Base-by-base conservation (phyloP, 2,113 vertebrate genomes). In the Paedocypris sp. region DNA sequence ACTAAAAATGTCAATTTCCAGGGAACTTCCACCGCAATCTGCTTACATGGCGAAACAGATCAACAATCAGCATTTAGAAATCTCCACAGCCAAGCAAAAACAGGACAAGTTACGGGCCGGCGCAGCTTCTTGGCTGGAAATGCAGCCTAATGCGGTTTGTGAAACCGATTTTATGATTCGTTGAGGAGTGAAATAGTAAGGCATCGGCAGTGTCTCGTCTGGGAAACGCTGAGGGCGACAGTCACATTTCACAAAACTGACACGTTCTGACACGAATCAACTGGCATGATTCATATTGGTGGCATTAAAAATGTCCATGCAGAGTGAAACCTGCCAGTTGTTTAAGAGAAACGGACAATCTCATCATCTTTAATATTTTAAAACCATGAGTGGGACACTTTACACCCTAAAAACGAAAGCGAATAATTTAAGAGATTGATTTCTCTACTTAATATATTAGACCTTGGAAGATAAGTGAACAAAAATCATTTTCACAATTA, bases 121-220 rank as follows among this genome's bases (percentile, higher is more conserved):
- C n/a, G n/a, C n/a, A n/a, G n/a, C n/a, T n/a, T n/a, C n/a, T n/a
- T n/a, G n/a, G n/a, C n/a, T n/a, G n/a, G n/a, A n/a, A n/a, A n/a
- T n/a, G n/a, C n/a, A n/a, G n/a, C n/a, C n/a, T n/a, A n/a, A n/a
- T n/a, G n/a, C n/a, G n/a, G n/a, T n/a, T n/a, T n/a, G n/a, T n/a
- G n/a, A n/a, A n/a, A n/a, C n/a, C n/a, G n/a, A 52, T 46, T 8
- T 39, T 3, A 20, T 18, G 39, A 20, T 13, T 47, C n/a, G 52
- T 41, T 60, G 39, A 39, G 22, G 39, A 32, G 29, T 43, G n/a
- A n/a, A n/a, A 38, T 36, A 49, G 38, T 41, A 41, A 67, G 41
- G 22, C 48, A 47, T 60, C 36, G 60, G 32, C 42, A 61, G 7
- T 25, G 5, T 39, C 35, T 39, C 15, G n/a, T 52, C 11, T 20